A percentile compares a stretch with the other conserved stretches of the same genome.
These are phyloP conservation scores for Colaptes auratus DNA, from an alignment of 2,113 vertebrate species.

Conservation along the genomic window DNA sequence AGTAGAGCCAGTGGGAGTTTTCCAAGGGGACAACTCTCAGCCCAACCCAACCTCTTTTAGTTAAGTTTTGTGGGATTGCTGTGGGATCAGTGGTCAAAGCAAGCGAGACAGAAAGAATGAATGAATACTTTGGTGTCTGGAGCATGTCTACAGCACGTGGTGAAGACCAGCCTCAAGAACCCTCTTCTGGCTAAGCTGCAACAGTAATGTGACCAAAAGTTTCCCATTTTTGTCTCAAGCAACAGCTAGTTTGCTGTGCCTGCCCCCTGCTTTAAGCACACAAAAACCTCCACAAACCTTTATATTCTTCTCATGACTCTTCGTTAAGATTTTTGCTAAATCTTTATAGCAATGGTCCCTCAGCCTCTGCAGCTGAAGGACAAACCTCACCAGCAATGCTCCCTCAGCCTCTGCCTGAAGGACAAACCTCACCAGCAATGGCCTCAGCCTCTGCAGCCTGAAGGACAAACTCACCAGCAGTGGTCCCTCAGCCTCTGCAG, in stretches of 20 bases:
- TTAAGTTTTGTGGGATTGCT: background rate
- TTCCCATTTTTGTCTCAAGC: background rate
- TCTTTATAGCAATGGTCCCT: background rate
- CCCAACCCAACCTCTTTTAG: background rate
- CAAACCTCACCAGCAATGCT: background rate
- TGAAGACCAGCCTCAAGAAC: background rate
- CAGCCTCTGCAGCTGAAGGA: background rate
- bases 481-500: too few species aligned
- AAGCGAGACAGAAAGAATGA: background rate
- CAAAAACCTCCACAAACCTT: background rate
- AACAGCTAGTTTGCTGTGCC: background rate
- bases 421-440: too few species aligned
- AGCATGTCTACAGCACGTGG: background rate
- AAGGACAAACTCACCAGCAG: too few species aligned
- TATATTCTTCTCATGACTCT: background rate
- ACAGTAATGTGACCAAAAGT: background rate
- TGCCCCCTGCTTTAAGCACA: background rate
- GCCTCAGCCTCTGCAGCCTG: too few species aligned
- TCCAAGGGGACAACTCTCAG: background rate
- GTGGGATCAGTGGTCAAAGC: background rate
- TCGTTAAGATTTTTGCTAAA: accelerated
- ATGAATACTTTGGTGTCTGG: background rate
- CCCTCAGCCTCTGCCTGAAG: too few species aligned
- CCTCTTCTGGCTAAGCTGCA: background rate
- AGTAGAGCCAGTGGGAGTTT: background rate